phyloP scores from a whole-genome alignment of 2,113 vertebrate species.

The Rhagologus leucostigma region DNA sequence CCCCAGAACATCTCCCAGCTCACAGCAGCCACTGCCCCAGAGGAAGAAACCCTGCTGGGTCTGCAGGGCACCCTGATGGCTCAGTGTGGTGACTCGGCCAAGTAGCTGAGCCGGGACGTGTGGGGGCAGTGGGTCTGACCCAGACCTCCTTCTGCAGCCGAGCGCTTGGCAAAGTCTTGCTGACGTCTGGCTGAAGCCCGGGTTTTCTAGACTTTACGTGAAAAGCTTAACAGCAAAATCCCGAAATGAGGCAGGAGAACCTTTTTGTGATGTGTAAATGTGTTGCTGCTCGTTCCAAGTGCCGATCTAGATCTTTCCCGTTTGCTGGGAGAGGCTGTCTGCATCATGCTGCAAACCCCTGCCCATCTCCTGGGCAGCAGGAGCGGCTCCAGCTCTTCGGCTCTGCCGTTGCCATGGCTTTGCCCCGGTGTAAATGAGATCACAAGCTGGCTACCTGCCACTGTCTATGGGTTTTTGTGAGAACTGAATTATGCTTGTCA shows the following conservation, averaged over 20 bases:
- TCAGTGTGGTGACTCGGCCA: fast-evolving
- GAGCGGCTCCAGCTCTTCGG: neutral
- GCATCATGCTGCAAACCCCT: neutral
- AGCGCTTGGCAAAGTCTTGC: neutral
- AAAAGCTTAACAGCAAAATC: neutral
- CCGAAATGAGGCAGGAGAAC: neutral
- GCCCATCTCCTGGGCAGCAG: neutral
- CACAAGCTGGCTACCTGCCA: constrained; percentile 3
- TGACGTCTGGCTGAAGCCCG: neutral
- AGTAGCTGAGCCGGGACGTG: neutral
- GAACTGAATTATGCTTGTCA: neutral
- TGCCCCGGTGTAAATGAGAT: neutral
- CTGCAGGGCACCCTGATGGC: neutral
- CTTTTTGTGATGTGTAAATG: neutral
- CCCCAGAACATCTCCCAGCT: neutral
- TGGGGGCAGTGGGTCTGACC: fast-evolving
- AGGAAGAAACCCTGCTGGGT: fast-evolving
- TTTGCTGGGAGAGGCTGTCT: neutral
- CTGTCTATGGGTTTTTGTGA: neutral
- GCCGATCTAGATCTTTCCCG: neutral
- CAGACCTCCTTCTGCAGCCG: neutral
- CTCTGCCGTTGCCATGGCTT: neutral
- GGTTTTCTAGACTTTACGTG: neutral
- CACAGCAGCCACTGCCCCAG: neutral
- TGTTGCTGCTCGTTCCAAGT: fast-evolving